Base-by-base conservation (phyloP, 2,797 vertebrate species). In the Pteronotus mesoamericanus region DNA sequence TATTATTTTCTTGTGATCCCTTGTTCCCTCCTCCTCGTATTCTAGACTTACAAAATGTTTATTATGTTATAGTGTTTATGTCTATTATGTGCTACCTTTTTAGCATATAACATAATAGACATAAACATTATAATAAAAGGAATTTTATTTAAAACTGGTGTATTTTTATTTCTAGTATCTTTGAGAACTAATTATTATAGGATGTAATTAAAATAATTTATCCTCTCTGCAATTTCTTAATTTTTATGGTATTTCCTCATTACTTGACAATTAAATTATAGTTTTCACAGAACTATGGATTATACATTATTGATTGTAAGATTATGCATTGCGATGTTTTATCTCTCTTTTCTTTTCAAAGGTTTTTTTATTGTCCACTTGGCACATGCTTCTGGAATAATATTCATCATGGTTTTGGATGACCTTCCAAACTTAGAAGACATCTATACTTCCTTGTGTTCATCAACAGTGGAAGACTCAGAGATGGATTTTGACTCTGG, bases 401-500 rank as follows among this genome's bases (percentile, higher is more conserved):
- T 86, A 95, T 71, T 95, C 97, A 97, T 93, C 97, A 99, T 99
- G 98, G 98, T 98, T 98, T 98, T 98, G 96, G 97, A 98, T 97
- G 14, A 98, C 93, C 96, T 98, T 94, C 98, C 98, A 92, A 97
- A 98, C 77, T 94, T 98, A 78, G 98, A 98, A 97, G 98, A 98
- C 87, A 98, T 98, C 53, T 97, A 93, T 97, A 97, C 97, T 97
- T 98, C 99, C 98, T 98, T 98, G 96, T 98, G 97, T 98, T 98
- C 98, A 89, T 98, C 98, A 95, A 97, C 98, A 96, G 98, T 98
- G 96, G 97, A 97, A 95, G 98, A 99, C 87, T 98, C 98, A 71
- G 99, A 99, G 94, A 98, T 99, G 61, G 99, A 99, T 98, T 98
- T 98, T 98, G 99, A 99, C 98, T 99, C 99, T 79, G 99, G 99